A percentile compares a stretch with the other conserved stretches of the same genome.
phyloP scores from a whole-genome alignment of 2,113 vertebrate genomes.

The Rhabdomys dilectus region DNA sequence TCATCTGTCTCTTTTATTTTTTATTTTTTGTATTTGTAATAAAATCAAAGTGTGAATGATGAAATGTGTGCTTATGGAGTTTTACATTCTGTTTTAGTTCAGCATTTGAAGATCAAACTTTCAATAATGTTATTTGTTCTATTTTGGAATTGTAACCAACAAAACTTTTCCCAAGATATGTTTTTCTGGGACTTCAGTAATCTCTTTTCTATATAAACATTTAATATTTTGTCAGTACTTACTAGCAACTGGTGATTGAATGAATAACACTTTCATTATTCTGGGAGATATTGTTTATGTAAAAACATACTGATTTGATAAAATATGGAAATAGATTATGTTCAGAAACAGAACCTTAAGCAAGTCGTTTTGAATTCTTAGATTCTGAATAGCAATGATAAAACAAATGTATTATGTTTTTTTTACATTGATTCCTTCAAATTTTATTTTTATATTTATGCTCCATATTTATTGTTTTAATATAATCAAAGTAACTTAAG shows the following conservation, averaged over 20 bases:
- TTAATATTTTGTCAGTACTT: not conserved
- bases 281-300: not conserved
- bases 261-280: not conserved
- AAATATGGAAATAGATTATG: fast-evolving
- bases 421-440: not conserved
- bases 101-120: not conserved
- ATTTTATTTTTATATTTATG: not conserved
- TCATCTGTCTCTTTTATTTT: not conserved
- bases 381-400: not conserved
- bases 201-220: not conserved
- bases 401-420: not conserved
- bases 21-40: not conserved
- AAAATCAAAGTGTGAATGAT: not conserved
- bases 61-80: too few species aligned
- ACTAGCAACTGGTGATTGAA: not conserved
- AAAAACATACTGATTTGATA: not conserved
- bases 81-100: not conserved
- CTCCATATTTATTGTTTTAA: not conserved
- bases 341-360: not conserved
- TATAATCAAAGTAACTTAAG: not conserved
- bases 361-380: not conserved
- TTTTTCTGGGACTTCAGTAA: not conserved
- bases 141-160: not conserved
- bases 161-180: not conserved
- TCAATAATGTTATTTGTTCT: not conserved